Evolutionary conservation across 2,113 vertebrate species (phyloP), one percentile per base, ranked within the genome.

Genomic region (Hylia prasina): DNA sequence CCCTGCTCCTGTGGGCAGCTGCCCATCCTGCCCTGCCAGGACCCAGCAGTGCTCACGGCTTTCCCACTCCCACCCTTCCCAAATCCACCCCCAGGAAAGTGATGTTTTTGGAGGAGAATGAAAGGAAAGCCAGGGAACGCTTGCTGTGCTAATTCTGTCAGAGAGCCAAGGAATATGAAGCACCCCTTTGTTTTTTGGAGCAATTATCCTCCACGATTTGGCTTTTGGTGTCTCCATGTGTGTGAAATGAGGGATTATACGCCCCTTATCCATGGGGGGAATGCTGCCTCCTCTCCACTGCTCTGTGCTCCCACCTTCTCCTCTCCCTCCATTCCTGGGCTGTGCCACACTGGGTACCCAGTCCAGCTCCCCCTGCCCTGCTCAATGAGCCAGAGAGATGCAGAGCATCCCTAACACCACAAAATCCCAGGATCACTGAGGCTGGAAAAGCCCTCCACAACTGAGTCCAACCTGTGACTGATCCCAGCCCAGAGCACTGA

Each of bases 71-170:
- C 82, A 51, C 40, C 54, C 27, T 53, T 82, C 22, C 39, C 28
- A 64, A 11, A 3, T 45, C 42, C 40, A 39, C 53, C n/a, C 47
- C 2, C 16, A 91, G 81, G 87, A 95, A 87, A 91, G 42, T 21
- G 91, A 57, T 96, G 93, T 94, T 96, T 97, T 96, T 97, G 95
- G 96, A 97, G 85, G 40, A 65, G 84, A 95, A 97, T 96, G 91
- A 97, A 97, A 96, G 95, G 57, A 48, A 84, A 93, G 68, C 25
- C 19, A 1, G 85, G 61, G 93, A 91, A 79, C 1, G 1, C 91
- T 96, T 5, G 22, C 95, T 96, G 96, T 33, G 87, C 75, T 96
- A 35, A 85, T 94, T 91, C 93, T 96, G 96, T 94, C 93, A 72
- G 75, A 35, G n/a, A 96, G 93, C 93, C 95, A 96, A 93, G 87